Evolutionary conservation across 2,888 invertebrate genomes (phyloP).

Genomic region (Ochropleura plecta): DNA sequence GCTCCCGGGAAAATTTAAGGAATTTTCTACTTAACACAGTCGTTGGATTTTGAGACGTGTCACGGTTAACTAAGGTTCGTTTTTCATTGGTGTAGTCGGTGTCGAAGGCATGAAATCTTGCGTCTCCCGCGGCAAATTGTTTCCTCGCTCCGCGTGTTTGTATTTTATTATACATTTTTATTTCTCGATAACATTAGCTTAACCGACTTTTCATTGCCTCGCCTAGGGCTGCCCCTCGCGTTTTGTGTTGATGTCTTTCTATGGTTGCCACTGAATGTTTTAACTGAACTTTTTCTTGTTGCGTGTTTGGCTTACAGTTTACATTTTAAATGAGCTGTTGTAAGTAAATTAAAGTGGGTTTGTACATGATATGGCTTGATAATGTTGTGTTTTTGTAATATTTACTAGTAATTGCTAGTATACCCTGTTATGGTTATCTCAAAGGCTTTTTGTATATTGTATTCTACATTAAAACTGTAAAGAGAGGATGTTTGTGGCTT

Average conservation of each 20-base stretch:
- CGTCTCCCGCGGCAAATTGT: conserved; percentile 90
- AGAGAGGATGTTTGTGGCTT: not conserved
- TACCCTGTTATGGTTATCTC: conserved; percentile 1
- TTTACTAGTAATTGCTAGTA: conserved; percentile 2
- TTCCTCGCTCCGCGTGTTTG: conserved; percentile 90
- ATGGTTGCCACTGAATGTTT: conserved; percentile 68
- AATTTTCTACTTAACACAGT: conserved; percentile 80
- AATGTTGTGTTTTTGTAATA: conserved; percentile 18
- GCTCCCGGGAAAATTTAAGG: conserved; percentile 83
- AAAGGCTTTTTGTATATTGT: conserved; percentile 2
- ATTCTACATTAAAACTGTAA: not conserved
- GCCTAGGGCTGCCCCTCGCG: conserved; percentile 84
- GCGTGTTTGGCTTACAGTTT: conserved; percentile 41
- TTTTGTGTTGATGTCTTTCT: conserved; percentile 71
- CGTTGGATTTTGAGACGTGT: conserved; percentile 76
- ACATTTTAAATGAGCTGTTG: conserved; percentile 54
- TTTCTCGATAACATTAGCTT: conserved; percentile 91
- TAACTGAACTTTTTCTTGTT: conserved; percentile 60
- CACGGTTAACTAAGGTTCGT: conserved; percentile 67
- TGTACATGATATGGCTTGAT: conserved; percentile 32
- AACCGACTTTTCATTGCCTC: conserved; percentile 91
- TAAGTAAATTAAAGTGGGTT: conserved; percentile 44
- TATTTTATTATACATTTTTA: conserved; percentile 91
- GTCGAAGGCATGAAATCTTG: conserved; percentile 87
- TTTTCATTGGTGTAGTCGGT: conserved; percentile 67